Percentiles rank a stretch among this genome's conserved stretches.
phyloP scores from a whole-genome alignment of 2,113 vertebrate species.

The Riparia riparia region DNA sequence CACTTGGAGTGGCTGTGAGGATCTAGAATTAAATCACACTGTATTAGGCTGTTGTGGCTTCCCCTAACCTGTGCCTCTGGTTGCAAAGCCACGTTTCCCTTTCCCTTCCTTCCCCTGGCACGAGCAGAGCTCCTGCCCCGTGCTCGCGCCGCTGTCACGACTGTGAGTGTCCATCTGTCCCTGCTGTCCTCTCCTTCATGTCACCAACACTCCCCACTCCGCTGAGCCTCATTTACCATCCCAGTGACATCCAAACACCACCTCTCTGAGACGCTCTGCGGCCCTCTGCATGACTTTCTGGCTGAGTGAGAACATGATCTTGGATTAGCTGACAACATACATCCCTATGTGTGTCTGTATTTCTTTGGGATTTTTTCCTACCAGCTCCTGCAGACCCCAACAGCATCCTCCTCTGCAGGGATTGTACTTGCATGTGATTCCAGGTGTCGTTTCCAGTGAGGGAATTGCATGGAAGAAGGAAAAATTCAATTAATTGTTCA shows the following conservation, averaged over 20 bases:
- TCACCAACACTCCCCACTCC: background rate
- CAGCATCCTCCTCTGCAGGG: slow-evolving; percentile 11
- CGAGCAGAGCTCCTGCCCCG: background rate
- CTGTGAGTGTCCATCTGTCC: background rate
- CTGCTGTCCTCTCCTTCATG: background rate
- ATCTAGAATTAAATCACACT: background rate
- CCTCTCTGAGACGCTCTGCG: background rate
- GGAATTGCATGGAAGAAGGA: slow-evolving; percentile 21
- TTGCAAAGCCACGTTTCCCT: background rate
- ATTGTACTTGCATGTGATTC: slow-evolving; percentile 18
- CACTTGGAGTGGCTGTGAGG: background rate
- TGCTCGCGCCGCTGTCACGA: fast-evolving
- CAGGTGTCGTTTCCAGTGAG: background rate
- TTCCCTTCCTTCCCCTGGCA: background rate
- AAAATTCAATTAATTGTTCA: background rate
- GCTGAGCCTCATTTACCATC: background rate
- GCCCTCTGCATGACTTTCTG: slow-evolving; percentile 43
- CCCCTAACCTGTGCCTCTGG: background rate
- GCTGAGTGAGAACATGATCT: slow-evolving; percentile 56
- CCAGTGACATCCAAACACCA: background rate
- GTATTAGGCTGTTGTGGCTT: fast-evolving
- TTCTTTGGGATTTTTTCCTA: background rate
- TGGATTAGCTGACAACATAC: slow-evolving; percentile 22
- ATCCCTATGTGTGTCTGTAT: background rate
- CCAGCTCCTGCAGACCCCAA: slow-evolving; percentile 11